These are phyloP conservation scores for Oreochromis grahami DNA, from an alignment of 2,797 vertebrate genomes.

Conservation along the genomic window DNA sequence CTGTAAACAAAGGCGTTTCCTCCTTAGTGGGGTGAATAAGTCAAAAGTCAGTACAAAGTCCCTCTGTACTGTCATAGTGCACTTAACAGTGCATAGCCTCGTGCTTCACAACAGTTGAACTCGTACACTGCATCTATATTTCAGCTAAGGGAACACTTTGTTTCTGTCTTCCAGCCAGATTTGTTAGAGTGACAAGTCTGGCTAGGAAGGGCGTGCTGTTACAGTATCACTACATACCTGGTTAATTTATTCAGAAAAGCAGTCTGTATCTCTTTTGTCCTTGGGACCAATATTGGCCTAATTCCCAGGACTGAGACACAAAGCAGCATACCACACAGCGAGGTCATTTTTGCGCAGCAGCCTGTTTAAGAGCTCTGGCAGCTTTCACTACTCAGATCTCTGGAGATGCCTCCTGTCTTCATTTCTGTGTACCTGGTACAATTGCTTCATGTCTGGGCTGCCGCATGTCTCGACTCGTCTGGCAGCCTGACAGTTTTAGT, in stretches of 20 bases:
- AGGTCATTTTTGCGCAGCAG: constrained; percentile 9
- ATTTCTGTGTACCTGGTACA: constrained; percentile 7
- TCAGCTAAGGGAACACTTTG: not conserved
- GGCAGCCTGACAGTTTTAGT: constrained; percentile 11
- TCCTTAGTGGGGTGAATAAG: not conserved
- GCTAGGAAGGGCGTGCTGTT: not conserved
- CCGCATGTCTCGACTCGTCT: constrained; percentile 35
- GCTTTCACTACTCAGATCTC: not conserved
- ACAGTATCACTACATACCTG: not conserved
- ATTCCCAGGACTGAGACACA: constrained; percentile 27
- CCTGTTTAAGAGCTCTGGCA: not conserved
- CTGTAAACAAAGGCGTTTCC: constrained; percentile 22
- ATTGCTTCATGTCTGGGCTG: constrained; percentile 8
- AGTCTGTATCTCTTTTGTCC: not conserved
- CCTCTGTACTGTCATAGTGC: not conserved
- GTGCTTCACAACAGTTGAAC: not conserved
- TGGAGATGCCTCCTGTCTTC: not conserved
- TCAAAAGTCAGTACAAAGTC: too few species aligned
- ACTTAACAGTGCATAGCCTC: not conserved
- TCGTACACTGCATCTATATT: not conserved
- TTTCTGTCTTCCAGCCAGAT: not conserved
- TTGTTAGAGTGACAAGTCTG: not conserved
- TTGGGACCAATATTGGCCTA: not conserved
- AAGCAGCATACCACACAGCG: not conserved
- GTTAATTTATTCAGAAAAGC: not conserved